These are phyloP conservation scores for Stichopus horrens DNA, from an alignment of 53 echinoderm and acorn worm genomes.

Conservation along the genomic window DNA sequence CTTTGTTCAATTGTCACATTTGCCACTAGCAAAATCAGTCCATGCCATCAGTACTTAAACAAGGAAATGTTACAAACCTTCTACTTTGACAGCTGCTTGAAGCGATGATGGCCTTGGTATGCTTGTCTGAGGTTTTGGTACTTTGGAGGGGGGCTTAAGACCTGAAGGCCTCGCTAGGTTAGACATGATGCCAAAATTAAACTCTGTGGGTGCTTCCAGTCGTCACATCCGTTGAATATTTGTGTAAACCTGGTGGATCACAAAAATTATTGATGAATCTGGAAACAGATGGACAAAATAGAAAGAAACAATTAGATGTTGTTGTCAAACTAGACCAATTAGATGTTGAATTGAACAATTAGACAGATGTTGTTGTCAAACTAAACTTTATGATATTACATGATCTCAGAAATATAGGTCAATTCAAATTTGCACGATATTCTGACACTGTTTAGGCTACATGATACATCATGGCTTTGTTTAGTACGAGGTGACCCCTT, in stretches of 20 bases:
- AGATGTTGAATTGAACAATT: too few relatives aligned
- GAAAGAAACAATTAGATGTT: neutral
- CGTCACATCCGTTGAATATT: conserved; percentile 2
- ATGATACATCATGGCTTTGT: too few relatives aligned
- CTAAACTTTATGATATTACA: too few relatives aligned
- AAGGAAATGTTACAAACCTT: conserved; percentile 62
- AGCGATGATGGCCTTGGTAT: conserved; percentile 72
- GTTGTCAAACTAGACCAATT: too few relatives aligned
- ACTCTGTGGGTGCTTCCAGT: conserved; percentile 15
- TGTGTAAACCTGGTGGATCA: neutral
- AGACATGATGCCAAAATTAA: conserved; percentile 60
- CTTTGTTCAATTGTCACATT: too few relatives aligned
- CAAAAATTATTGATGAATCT: neutral
- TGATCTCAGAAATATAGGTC: too few relatives aligned
- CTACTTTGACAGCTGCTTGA: conserved; percentile 69
- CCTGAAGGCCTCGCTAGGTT: conserved; percentile 75
- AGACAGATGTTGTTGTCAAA: too few relatives aligned
- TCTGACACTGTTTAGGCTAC: too few relatives aligned
- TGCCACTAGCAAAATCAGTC: too few relatives aligned
- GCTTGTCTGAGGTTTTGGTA: conserved; percentile 68
- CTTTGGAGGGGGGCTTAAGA: conserved; percentile 88
- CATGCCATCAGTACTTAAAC: neutral
- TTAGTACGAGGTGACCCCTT: too few relatives aligned
- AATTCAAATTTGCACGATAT: too few relatives aligned
- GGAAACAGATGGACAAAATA: neutral